Conservation (phyloP, 2,113 vertebrate species). For the Oriolus oriolus region DNA sequence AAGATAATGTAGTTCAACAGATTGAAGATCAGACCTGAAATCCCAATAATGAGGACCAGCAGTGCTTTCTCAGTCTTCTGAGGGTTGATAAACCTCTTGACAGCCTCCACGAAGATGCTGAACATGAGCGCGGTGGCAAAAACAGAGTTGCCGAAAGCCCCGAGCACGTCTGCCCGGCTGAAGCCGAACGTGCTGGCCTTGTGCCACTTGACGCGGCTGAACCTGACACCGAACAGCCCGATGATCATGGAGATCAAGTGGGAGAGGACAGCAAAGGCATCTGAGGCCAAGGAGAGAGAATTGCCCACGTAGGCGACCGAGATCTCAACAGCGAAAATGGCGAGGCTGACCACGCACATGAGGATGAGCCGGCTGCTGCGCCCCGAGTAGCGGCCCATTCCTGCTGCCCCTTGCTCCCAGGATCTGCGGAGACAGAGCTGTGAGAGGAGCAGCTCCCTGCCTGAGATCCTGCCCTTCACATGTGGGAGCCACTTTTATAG, state of each 20-base stretch:
- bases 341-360: constrained; percentile 57
- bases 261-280: constrained; percentile 75
- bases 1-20: constrained; percentile 73
- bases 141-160: constrained; percentile 75
- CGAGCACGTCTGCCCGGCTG: constrained; percentile 71
- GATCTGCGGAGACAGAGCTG: background rate
- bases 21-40: constrained; percentile 70
- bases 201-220: constrained; percentile 60
- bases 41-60: constrained; percentile 64
- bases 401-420: background rate
- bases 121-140: constrained; percentile 77
- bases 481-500: constrained; percentile 68
- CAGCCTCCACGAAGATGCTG: constrained; percentile 70
- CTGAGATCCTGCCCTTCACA: constrained; percentile 1
- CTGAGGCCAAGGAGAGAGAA: constrained; percentile 74
- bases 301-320: constrained; percentile 63
- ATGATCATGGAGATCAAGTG: constrained; percentile 75
- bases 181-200: constrained; percentile 68
- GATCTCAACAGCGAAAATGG: constrained; percentile 66
- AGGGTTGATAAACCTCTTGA: constrained; percentile 70
- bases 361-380: constrained; percentile 66
- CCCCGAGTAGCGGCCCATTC: constrained; percentile 72
- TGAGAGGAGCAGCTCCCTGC: background rate
- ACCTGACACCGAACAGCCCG: constrained; percentile 38
- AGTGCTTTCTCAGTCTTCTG: constrained; percentile 65